Evolutionary conservation across 1,140 invertebrate species (phyloP), one percentile per base, ranked within the genome.

Genomic region (Theocolax elegans): DNA sequence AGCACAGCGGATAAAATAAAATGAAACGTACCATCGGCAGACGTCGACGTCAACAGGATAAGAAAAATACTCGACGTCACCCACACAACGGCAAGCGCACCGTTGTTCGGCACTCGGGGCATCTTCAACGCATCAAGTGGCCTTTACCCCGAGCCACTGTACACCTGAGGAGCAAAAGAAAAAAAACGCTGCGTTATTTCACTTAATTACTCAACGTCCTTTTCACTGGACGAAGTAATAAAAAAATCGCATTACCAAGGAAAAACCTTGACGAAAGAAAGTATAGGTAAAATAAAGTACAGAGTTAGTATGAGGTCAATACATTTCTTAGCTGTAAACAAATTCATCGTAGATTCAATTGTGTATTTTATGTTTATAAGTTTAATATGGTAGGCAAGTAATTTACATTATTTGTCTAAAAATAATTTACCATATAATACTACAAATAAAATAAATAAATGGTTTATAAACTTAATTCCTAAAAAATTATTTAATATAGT

Each of bases 121-220:
- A 83, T 83, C 77, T 75, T 83, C 80, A 77, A 75, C 76, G 75
- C 81, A 82, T 82, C 74, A 79, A 81, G 75, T 80, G 71, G 73
- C 73, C 74, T 77, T 78, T 74, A 40, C 27, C 72, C 38, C 19
- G 25, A 42, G 60, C 27, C 56, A 29, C 29, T 21, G 13, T 72
- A 21, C n/a, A 49, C 31, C 31, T 35, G 31, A 6, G 31, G 10
- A 35, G 10, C 31, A 35, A 35, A 35, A 35, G 4, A 35, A 35
- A 6, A 35, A 35, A 35, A 35, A 35, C 10, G 10, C 31, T 35
- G 13, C 8, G 27, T 65, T 67, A 66, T 56, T n/a, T 62, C 31
- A 27, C 19, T 59, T 48, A 49, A 72, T 66, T 60, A 73, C 60
- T 46, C 65, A 15, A 12, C n/a, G 40, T 40, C 25, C 19, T 23